Base-by-base conservation (phyloP, 92 coral and sea anemone genomes). In the Heteractis magnifica region DNA sequence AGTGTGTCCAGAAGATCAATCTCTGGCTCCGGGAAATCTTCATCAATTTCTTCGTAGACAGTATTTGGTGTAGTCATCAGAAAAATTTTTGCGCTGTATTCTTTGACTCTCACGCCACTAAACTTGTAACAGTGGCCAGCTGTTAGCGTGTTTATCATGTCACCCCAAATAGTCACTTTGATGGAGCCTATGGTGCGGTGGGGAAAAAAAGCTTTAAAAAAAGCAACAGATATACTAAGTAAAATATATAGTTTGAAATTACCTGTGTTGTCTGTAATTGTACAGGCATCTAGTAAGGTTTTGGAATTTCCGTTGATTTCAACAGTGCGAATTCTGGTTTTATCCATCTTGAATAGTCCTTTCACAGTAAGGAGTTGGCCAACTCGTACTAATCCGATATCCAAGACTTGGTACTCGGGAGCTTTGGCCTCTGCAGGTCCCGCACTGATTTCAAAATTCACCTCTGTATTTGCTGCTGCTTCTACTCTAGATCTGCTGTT, bases 261-360 rank as follows among this genome's bases (percentile, higher is more conserved):
- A 77, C 81, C 64, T 77, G 81, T 77, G 51, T 51, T 77, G 51
- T 77, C 81, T 13, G 81, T 77, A 3, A 77, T 52, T n/a, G 81
- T 52, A 44, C 81, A 77, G 20, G 81, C 51, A 77, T 77, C 81
- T 77, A 77, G 10, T n/a, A 77, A 5, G 15, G 59, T 53, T 21
- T 18, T 52, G 15, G 81, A 52, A 34, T 12, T 44, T 6, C 81
- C 81, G 49, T 77, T 77, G 1, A 50, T 16, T 77, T 52, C 70
- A 41, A 77, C 21, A 21, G 18, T 52, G 20, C 65, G 81, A 5
- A 77, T 56, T 19, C 49, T 77, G 3, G 19, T 52, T 15, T 16
- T 59, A 52, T 77, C 81, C 81, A 53, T 77, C 19, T n/a, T 77
- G 14, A 77, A 34, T 56, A 52, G 10, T 4, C 81, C 81, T 52